Base-by-base conservation (phyloP, 1,140 invertebrate species). In the Brachionus calyciflorus region DNA sequence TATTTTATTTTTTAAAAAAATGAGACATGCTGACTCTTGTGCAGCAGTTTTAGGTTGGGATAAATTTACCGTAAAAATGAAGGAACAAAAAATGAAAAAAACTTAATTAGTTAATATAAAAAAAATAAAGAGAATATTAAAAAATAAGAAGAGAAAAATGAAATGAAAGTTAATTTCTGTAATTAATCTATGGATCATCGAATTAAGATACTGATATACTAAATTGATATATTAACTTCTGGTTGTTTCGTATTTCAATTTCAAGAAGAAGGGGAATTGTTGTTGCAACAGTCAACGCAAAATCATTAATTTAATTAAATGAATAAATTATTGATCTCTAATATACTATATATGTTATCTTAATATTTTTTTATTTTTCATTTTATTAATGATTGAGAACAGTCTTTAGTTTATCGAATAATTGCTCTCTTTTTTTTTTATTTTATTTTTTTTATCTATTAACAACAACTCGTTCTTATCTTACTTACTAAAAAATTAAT, bases 391-490 rank as follows among this genome's bases (percentile, higher is more conserved):
- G 55, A 60, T 60, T 60, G 55, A 60, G 55, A 60, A 60, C 55
- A 60, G 55, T 60, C 55, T 60, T 60, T 60, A 60, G 55, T 60
- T 60, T 60, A 60, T 60, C 55, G 55, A 60, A 60, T 60, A 60
- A 60, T 60, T 60, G 55, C 55, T 60, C 17, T 49, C 17, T 60
- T 10, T 21, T 55, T n/a, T 55, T 49, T 6, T 49, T 6, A 19
- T 19, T 49, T 19, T 4, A 1, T 49, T 26, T 24, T 53, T 37
- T 60, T 60, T 60, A 60, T 60, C 55, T 60, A 60, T 60, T 60
- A 60, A 60, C 55, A 60, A 60, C 55, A 60, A 60, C 37, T 60
- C 55, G 55, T 60, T 60, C 55, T 60, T 60, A 60, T 60, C 55
- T 60, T 60, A 33, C 26, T 12, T n/a, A n/a, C n/a, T n/a, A n/a